These are phyloP conservation scores for Scophthalmus maximus DNA, from an alignment of 2,113 vertebrate genomes.

Conservation along the genomic window DNA sequence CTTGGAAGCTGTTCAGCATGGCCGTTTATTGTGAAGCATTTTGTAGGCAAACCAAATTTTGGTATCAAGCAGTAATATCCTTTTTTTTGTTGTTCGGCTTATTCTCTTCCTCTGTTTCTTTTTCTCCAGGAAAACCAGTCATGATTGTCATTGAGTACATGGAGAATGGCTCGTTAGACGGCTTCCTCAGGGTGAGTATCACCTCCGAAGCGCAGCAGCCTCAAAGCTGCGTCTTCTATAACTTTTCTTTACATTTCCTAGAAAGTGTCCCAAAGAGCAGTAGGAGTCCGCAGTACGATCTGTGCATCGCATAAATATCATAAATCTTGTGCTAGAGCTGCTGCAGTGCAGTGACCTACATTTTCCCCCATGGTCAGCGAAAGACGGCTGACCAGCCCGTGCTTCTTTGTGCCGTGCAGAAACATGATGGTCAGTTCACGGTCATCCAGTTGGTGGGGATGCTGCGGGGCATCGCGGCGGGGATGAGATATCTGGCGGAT, in stretches of 20 bases:
- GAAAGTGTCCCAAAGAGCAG: conserved; percentile 43
- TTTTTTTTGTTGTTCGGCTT: conserved; percentile 35
- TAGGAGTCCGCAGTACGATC: conserved; percentile 52
- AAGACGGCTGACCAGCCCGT: conserved; percentile 58
- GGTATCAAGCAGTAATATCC: conserved; percentile 58
- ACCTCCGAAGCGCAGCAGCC: conserved; percentile 24
- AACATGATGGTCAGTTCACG: conserved; percentile 98
- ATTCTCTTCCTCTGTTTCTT: conserved; percentile 19
- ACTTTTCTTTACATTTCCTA: conserved; percentile 25
- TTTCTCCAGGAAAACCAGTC: conserved; percentile 92
- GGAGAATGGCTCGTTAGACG: conserved; percentile 98
- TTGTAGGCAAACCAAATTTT: conserved; percentile 56
- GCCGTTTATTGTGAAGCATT: conserved; percentile 42
- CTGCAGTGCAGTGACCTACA: conserved; percentile 67
- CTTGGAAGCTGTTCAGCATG: conserved; percentile 13
- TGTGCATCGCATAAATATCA: conserved; percentile 57
- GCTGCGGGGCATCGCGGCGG: conserved; percentile 96
- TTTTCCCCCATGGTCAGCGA: conserved; percentile 62
- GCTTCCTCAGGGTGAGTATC: conserved; percentile 94
- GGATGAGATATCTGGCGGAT: conserved; percentile 97
- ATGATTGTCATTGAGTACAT: conserved; percentile 99
- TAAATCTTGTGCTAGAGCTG: conserved; percentile 59
- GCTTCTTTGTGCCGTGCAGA: conserved; percentile 79
- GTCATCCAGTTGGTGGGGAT: conserved; percentile 98
- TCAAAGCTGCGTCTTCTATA: conserved; percentile 27